These are phyloP conservation scores for Gyrodactylus salaris DNA, from an alignment of 1,140 invertebrate genomes.

Conservation along the genomic window DNA sequence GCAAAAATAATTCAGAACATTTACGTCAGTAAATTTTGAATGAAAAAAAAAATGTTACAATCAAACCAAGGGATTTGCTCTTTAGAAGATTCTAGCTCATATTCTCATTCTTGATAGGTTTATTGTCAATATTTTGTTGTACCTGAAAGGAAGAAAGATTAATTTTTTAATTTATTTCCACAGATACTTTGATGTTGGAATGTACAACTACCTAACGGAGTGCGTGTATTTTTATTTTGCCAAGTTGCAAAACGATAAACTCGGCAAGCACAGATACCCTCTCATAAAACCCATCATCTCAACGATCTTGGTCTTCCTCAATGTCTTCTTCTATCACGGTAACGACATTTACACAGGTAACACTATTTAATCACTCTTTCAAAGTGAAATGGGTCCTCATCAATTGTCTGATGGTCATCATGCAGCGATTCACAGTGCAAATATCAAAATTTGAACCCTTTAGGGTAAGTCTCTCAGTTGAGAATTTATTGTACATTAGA, in stretches of 20 bases:
- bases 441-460: background rate
- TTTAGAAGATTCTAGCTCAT: too few relatives aligned
- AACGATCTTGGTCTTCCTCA: background rate
- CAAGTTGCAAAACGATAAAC: background rate
- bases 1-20: too few relatives aligned
- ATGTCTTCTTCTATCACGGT: background rate
- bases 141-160: too few relatives aligned
- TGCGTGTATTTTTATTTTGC: background rate
- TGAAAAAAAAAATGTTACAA: too few relatives aligned
- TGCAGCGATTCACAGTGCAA: background rate
- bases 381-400: background rate
- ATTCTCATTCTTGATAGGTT: too few relatives aligned
- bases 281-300: background rate
- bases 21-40: too few relatives aligned
- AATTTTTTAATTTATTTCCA: too few relatives aligned
- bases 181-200: background rate
- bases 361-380: background rate
- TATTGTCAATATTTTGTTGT: too few relatives aligned
- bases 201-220: background rate
- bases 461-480: too few relatives aligned
- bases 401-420: background rate
- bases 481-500: too few relatives aligned
- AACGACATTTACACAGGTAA: background rate
- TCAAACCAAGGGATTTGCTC: too few relatives aligned
- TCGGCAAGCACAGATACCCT: background rate